A percentile compares a stretch with the other conserved stretches of the same genome.
phyloP scores from a whole-genome alignment of 2,113 vertebrate species.

The Phoxinus phoxinus region DNA sequence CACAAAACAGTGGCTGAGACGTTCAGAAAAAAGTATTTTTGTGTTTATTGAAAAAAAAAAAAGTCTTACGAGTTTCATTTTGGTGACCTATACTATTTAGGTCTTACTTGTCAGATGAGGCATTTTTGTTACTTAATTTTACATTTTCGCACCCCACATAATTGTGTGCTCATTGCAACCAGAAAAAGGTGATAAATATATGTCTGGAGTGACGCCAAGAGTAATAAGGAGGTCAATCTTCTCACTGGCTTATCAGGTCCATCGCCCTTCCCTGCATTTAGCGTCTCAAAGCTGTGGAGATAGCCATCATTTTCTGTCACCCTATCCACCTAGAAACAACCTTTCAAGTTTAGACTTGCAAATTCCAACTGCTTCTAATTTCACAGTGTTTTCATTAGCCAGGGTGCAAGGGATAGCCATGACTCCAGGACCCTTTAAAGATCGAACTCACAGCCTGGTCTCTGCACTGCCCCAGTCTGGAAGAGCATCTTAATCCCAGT shows the following conservation, averaged over 20 bases:
- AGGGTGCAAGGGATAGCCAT: slow-evolving; percentile 59
- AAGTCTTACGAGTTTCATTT: too few species aligned
- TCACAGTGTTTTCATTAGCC: slow-evolving; percentile 73
- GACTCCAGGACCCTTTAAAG: slow-evolving; percentile 62
- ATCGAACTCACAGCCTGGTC: slow-evolving; percentile 55
- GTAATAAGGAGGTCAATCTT: slow-evolving; percentile 17
- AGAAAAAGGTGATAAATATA: slow-evolving; percentile 11
- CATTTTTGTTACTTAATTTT: neutral
- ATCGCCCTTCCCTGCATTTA: slow-evolving; percentile 63
- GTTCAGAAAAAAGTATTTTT: too few species aligned
- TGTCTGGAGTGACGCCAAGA: slow-evolving; percentile 20
- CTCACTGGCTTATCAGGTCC: slow-evolving; percentile 34
- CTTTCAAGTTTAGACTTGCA: slow-evolving; percentile 64
- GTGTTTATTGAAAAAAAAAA: too few species aligned
- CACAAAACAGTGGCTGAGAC: too few species aligned
- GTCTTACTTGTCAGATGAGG: too few species aligned
- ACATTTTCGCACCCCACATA: neutral
- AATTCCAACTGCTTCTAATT: slow-evolving; percentile 59
- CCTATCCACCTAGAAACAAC: slow-evolving; percentile 64
- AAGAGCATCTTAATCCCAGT: slow-evolving; percentile 53
- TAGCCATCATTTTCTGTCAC: slow-evolving; percentile 71
- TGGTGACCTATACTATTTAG: neutral
- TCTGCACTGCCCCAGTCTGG: slow-evolving; percentile 45
- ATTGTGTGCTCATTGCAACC: neutral
- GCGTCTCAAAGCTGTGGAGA: slow-evolving; percentile 63